These are phyloP conservation scores for Gadus macrocephalus DNA, from an alignment of 2,113 vertebrate species.

Conservation along the genomic window DNA sequence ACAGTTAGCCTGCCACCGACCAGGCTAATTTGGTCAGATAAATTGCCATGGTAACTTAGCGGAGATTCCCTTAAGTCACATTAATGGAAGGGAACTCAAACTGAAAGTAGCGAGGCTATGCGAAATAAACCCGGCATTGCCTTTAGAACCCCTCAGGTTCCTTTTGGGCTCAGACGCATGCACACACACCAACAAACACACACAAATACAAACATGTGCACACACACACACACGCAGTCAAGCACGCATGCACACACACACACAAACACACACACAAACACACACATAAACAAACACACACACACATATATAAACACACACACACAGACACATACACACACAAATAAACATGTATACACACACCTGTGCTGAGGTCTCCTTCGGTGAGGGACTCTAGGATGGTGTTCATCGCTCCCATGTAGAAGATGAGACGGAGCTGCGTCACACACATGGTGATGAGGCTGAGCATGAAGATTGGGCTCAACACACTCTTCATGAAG, in stretches of 20 bases:
- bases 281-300: background rate
- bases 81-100: too few species aligned
- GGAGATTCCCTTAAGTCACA: too few species aligned
- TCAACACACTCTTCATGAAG: constrained; percentile 93
- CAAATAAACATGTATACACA: constrained; percentile 20
- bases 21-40: too few species aligned
- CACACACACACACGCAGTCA: background rate
- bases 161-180: background rate
- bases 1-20: too few species aligned
- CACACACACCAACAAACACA: background rate
- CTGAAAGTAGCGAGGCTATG: too few species aligned
- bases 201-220: background rate
- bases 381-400: constrained; percentile 86
- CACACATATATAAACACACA: background rate
- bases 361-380: constrained; percentile 79
- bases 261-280: constrained; percentile 6
- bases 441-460: constrained; percentile 98
- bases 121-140: too few species aligned
- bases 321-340: constrained; percentile 6
- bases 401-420: constrained; percentile 98
- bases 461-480: constrained; percentile 92
- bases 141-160: too few species aligned
- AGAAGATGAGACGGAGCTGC: constrained; percentile 96
- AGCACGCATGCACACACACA: background rate
- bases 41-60: too few species aligned